These are phyloP conservation scores for Torymus tubicola DNA, from an alignment of 2,888 invertebrate genomes.

Conservation along the genomic window DNA sequence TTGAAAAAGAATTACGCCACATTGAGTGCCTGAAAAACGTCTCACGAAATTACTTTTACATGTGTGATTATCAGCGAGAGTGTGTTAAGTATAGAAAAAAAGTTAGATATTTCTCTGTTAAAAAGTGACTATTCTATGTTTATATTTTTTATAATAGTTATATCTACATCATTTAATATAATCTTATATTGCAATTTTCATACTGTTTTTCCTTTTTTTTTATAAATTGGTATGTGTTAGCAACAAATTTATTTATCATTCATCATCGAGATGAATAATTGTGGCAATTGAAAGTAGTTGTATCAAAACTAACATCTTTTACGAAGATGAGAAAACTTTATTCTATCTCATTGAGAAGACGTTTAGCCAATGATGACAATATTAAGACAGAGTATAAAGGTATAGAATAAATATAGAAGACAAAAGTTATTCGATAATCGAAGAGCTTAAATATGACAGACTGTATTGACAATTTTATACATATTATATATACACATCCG, in stretches of 20 bases:
- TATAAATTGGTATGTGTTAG: conserved; percentile 47
- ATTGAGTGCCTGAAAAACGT: conserved; percentile 62
- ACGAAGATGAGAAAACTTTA: conserved; percentile 1
- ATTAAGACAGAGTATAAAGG: conserved; percentile 63
- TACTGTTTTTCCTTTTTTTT: conserved; percentile 48
- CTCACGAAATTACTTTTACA: conserved; percentile 48
- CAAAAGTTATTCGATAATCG: conserved; percentile 64
- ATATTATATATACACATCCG: conserved; percentile 62
- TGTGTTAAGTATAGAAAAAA: conserved; percentile 61
- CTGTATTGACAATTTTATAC: conserved; percentile 69
- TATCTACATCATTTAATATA: conserved; percentile 68
- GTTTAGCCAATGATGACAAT: conserved; percentile 69
- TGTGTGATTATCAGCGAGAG: conserved; percentile 57
- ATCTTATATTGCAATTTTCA: conserved; percentile 62
- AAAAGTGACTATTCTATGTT: conserved; percentile 72
- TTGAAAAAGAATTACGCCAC: conserved; percentile 62
- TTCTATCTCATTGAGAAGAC: conserved; percentile 28
- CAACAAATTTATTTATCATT: conserved; percentile 56
- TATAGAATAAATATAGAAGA: conserved; percentile 54
- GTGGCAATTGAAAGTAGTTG: conserved; percentile 49
- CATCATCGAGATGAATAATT: conserved; percentile 27
- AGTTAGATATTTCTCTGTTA: conserved; percentile 72
- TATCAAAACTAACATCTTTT: conserved; percentile 38
- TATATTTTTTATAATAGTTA: conserved; percentile 72
- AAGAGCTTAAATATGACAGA: conserved; percentile 71